These are phyloP conservation scores for Muntiacus muntjak DNA, from an alignment of 2,113 vertebrate species.

Conservation along the genomic window DNA sequence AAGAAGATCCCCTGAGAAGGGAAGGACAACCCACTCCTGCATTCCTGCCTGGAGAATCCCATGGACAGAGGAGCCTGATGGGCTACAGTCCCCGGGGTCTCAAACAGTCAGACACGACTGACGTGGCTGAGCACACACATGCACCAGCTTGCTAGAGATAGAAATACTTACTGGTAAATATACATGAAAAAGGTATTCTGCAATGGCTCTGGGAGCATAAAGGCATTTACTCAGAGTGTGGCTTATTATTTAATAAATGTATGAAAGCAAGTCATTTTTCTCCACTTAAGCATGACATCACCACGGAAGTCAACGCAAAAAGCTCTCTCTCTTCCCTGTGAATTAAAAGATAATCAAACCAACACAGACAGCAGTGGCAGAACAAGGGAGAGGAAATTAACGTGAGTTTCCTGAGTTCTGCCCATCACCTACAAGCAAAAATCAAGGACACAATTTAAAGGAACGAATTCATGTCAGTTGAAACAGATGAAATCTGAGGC, in stretches of 20 bases:
- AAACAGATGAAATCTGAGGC: accelerated
- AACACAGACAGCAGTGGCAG: accelerated
- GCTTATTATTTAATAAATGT: background rate
- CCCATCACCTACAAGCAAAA: background rate
- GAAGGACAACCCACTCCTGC: background rate
- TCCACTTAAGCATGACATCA: no score
- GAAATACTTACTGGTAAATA: no score
- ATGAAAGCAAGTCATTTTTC: background rate
- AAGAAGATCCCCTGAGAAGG: background rate
- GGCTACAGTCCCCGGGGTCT: accelerated
- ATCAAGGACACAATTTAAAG: background rate
- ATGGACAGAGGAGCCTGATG: background rate
- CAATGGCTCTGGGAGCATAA: accelerated
- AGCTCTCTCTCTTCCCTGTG: background rate
- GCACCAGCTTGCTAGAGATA: background rate
- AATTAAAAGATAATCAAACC: background rate
- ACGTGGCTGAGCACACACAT: background rate
- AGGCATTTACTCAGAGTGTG: accelerated
- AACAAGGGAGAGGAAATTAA: background rate
- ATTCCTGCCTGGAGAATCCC: background rate
- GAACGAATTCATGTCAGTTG: accelerated
- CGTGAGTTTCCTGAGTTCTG: background rate
- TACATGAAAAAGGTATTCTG: accelerated
- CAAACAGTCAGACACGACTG: background rate
- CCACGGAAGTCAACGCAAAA: background rate